Evolutionary conservation across 2,888 invertebrate species (phyloP).

Genomic region (Drosophila neonasuta): DNA sequence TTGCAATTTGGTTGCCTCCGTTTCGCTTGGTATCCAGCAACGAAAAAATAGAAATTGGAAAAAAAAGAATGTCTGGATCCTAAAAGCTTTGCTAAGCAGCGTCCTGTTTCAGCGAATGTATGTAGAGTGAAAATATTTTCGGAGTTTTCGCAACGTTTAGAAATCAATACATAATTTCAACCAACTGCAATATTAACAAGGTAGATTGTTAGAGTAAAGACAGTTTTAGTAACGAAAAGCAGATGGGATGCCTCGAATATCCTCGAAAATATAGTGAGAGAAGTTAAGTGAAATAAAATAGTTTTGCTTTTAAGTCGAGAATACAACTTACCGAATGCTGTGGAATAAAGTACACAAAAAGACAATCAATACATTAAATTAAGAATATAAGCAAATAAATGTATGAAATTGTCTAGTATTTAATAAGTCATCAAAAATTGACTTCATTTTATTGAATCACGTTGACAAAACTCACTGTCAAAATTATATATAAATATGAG

Average conservation of each 20-base stretch:
- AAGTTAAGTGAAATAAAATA: too few relatives aligned
- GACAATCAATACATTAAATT: too few relatives aligned
- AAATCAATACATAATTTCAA: constrained; percentile 38
- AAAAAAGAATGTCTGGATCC: constrained; percentile 30
- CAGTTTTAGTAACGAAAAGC: background rate
- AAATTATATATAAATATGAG: background rate
- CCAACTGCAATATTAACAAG: constrained; percentile 16
- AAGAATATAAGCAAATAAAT: too few relatives aligned
- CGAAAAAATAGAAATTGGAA: constrained; percentile 6
- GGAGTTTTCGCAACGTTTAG: constrained; percentile 16
- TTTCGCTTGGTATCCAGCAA: constrained; percentile 28
- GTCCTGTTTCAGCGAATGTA: constrained; percentile 40
- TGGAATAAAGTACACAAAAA: too few relatives aligned
- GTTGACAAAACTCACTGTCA: too few relatives aligned
- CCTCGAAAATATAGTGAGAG: too few relatives aligned
- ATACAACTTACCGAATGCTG: too few relatives aligned
- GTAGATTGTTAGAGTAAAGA: background rate
- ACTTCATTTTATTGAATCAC: too few relatives aligned
- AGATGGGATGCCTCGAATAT: too few relatives aligned
- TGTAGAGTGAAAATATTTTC: constrained; percentile 41
- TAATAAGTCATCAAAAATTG: too few relatives aligned
- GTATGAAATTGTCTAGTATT: too few relatives aligned
- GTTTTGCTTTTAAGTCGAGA: too few relatives aligned
- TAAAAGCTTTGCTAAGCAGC: constrained; percentile 39
- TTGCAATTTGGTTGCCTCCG: constrained; percentile 60